Evolutionary conservation across 2,113 vertebrate species (phyloP).

Genomic region (Prochilodus magdalenae): DNA sequence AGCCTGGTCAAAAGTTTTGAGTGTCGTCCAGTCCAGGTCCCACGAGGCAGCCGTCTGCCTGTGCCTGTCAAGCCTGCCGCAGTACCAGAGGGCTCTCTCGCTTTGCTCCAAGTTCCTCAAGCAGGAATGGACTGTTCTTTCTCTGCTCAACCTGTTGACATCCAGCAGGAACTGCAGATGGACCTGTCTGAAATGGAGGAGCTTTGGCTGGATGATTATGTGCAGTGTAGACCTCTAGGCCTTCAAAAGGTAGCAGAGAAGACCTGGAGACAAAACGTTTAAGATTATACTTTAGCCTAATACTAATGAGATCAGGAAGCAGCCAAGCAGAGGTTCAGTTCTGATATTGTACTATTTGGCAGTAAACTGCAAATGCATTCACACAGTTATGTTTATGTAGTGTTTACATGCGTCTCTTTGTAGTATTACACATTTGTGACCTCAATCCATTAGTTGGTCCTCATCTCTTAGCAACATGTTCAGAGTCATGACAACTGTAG

Average conservation of each 20-base stretch:
- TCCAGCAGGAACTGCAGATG: slow-evolving; percentile 72
- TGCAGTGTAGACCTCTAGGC: slow-evolving; percentile 83
- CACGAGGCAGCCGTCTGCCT: slow-evolving; percentile 85
- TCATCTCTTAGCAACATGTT: slow-evolving; percentile 59
- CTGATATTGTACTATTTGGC: neutral
- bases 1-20: slow-evolving; percentile 80
- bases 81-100: neutral
- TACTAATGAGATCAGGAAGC: neutral
- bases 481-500: slow-evolving; percentile 63
- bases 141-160: slow-evolving; percentile 58
- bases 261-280: neutral
- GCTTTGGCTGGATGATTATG: slow-evolving; percentile 87
- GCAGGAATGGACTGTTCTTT: slow-evolving; percentile 49
- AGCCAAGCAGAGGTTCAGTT: neutral
- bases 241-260: slow-evolving; percentile 82
- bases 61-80: slow-evolving; percentile 76
- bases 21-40: slow-evolving; percentile 85
- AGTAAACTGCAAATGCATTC: neutral
- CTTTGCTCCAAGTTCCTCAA: neutral
- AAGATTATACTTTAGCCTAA: neutral
- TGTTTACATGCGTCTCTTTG: neutral
- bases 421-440: slow-evolving; percentile 1
- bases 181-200: slow-evolving; percentile 86
- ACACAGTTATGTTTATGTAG: neutral
- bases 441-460: slow-evolving; percentile 20